Evolutionary conservation across 2,797 vertebrate genomes (phyloP), one percentile per base, ranked within the genome.

Genomic region (Chanos chanos): DNA sequence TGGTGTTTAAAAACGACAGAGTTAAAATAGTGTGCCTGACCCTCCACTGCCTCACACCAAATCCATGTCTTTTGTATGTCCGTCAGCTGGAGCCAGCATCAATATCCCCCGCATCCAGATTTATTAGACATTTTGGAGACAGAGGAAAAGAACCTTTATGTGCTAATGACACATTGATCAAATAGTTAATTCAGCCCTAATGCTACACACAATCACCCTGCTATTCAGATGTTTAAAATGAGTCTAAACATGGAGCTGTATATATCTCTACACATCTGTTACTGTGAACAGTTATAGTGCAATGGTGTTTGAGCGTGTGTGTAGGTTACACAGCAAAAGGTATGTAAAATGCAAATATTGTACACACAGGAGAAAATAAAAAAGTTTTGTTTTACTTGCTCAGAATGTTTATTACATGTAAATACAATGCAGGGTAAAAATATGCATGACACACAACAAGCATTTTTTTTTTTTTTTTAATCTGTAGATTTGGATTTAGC

Each of bases 1-100:
- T n/a, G n/a, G n/a, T n/a, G n/a, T n/a, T n/a, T n/a, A n/a, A n/a
- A 98, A 98, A 96, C 92, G 95, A 92, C 93, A 80, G 91, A 94
- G 91, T 94, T 96, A 98, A 98, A 98, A 97, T 97, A 96, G 94
- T 97, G 94, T 96, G 96, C 94, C 95, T 97, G 96, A 94, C 93
- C 90, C 91, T 90, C 85, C 79, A 82, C 88, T 92, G 92, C 90
- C 91, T 94, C 92, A 92, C 92, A 90, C 91, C 92, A 93, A 97
- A 94, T 93, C 93, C 90, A 89, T 50, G 39, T 88, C 93, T 93
- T 94, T 94, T 95, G 91, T 97, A 90, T 94, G 94, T 90, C 86
- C 91, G 91, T 93, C 91, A 91, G 91, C 89, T 85, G 88, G 9
- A 43, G 31, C 79, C 85, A 80, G 90, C 91, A 95, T 94, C 94